A percentile compares a stretch with the other conserved stretches of the same genome.
Evolutionary conservation across 2,113 vertebrate species (phyloP).

Genomic region (Tachuris rubrigastra): DNA sequence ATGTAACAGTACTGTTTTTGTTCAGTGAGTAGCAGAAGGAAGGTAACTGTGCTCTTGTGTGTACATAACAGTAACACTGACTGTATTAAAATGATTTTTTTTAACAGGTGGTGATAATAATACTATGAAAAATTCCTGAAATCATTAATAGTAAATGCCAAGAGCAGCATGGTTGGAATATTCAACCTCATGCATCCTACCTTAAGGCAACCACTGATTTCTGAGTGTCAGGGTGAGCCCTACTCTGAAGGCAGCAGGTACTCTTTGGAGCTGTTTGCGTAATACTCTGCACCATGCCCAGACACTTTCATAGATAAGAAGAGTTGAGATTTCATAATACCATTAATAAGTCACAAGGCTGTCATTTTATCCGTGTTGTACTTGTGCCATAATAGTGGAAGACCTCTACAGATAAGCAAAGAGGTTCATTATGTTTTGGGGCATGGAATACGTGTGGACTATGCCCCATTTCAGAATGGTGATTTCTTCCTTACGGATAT

Average conservation of each 20-base stretch:
- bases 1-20: not conserved
- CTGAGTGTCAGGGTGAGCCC: not conserved
- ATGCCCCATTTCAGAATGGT: not conserved
- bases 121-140: not conserved
- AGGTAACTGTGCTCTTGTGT: not conserved
- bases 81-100: not conserved
- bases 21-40: slow-evolving; percentile 19
- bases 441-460: not conserved
- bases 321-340: not conserved
- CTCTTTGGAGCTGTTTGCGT: not conserved
- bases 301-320: not conserved
- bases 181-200: not conserved
- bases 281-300: not conserved
- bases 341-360: not conserved
- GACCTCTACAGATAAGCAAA: not conserved
- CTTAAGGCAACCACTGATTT: not conserved
- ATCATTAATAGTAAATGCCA: not conserved
- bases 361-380: not conserved
- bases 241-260: not conserved
- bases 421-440: not conserved
- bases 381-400: rapidly evolving
- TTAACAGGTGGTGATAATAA: not conserved
- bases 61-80: not conserved
- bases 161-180: not conserved
- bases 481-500: not conserved